Conservation (phyloP, 2,888 invertebrate species). For the Ormyrus thymus region DNA sequence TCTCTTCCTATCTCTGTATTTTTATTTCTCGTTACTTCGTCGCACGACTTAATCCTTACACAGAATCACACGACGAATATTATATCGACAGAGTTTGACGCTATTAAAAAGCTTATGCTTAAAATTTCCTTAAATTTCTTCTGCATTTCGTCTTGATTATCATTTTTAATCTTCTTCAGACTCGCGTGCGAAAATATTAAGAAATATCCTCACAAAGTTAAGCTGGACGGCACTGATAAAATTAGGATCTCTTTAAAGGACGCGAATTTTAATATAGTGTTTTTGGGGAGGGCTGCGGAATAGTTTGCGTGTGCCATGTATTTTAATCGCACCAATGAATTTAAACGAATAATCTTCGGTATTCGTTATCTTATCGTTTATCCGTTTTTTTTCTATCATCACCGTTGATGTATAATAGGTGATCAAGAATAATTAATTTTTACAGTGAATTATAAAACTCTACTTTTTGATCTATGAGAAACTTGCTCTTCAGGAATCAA, state of each 20-base stretch:
- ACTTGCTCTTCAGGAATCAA: slow-evolving; percentile 37
- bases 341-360: slow-evolving; percentile 30
- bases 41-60: slow-evolving; percentile 28
- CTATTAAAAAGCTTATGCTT: slow-evolving; percentile 54
- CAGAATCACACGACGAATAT: slow-evolving; percentile 43
- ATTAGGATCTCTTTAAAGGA: slow-evolving; percentile 73
- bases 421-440: slow-evolving; percentile 35
- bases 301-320: slow-evolving; percentile 40
- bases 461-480: slow-evolving; percentile 26
- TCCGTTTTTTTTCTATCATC: slow-evolving; percentile 14
- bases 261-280: slow-evolving; percentile 64
- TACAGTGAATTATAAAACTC: slow-evolving; percentile 51
- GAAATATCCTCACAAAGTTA: slow-evolving; percentile 73
- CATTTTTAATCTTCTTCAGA: slow-evolving; percentile 57
- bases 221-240: slow-evolving; percentile 75
- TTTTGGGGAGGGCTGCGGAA: slow-evolving; percentile 53
- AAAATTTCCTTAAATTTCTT: slow-evolving; percentile 52
- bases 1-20: slow-evolving; percentile 37
- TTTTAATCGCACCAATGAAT: slow-evolving; percentile 37
- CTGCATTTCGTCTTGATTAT: slow-evolving; percentile 49
- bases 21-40: slow-evolving; percentile 23
- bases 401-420: slow-evolving; percentile 24
- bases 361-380: slow-evolving; percentile 18
- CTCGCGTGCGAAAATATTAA: slow-evolving; percentile 73
- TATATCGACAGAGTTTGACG: slow-evolving; percentile 45